Conservation (phyloP, 92 coral and sea anemone genomes). For the Epizoanthus scotinus region DNA sequence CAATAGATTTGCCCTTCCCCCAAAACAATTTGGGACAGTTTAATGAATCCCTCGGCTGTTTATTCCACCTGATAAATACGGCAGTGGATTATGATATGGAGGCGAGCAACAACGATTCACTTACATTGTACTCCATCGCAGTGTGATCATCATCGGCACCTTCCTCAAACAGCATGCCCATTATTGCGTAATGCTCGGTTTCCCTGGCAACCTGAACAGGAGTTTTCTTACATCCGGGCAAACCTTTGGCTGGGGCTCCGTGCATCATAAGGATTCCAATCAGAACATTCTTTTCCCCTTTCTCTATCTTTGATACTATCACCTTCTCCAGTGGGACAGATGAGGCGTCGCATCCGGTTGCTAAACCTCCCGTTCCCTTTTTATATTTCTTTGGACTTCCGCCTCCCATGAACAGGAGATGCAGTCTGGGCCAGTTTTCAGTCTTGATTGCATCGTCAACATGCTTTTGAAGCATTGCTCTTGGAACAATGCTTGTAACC, state of each 20-base stretch:
- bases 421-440: constrained; percentile 21
- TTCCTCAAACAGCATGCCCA: not conserved
- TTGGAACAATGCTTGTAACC: constrained; percentile 1
- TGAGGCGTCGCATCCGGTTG: constrained; percentile 36
- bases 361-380: constrained; percentile 24
- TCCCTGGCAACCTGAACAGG: constrained; percentile 25
- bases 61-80: not conserved
- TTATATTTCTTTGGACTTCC: constrained; percentile 18
- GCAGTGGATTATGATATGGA: not conserved
- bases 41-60: too few relatives aligned
- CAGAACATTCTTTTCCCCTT: not conserved
- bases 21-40: not conserved
- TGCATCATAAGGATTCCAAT: constrained; percentile 10
- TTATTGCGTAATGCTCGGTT: constrained; percentile 5
- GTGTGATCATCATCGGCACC: constrained; percentile 1
- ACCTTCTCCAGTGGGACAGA: constrained; percentile 17
- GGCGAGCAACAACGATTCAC: not conserved
- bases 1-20: not conserved
- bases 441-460: constrained; percentile 6
- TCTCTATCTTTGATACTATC: not conserved
- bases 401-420: constrained; percentile 34
- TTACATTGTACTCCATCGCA: not conserved
- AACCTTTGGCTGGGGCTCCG: constrained; percentile 23
- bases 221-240: constrained; percentile 21
- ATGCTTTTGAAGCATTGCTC: constrained; percentile 13